Base-by-base conservation (phyloP, 2,113 vertebrate genomes). In the Ammospiza caudacuta region DNA sequence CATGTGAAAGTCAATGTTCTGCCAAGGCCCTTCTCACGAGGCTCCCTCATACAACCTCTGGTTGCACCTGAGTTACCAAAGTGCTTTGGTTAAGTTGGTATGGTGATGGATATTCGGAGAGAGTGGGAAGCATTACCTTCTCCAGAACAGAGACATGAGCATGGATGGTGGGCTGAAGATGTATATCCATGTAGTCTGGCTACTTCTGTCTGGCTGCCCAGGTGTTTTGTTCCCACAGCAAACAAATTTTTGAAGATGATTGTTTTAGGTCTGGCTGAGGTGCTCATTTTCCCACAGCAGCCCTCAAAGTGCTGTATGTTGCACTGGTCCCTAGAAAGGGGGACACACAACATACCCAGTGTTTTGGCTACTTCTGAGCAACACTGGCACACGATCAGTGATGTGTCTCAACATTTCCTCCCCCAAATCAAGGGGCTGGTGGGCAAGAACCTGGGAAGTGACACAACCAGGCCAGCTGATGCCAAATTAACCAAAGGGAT, bases 171-270 rank as follows among this genome's bases (percentile, higher is more conserved):
- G 29, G 22, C 33, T 87, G 74, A 46, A 84, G 23, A 31, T 21
- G 7, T 8, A 0, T n/a, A 8, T 55, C 27, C 5, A 4, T 0
- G 0, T n/a, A 29, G 25, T n/a, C 31, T 55, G 37, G 15, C 46
- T 73, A 4, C 14, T 69, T 8, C 9, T 20, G 29, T 79, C 37
- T 46, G 19, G 4, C 15, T 49, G 5, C 33, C 46, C 22, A 27
- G 18, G 5, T 57, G 12, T 54, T 68, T 52, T 9, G 17, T 81
- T 70, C 15, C 35, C 33, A 35, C 23, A 33, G 28, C 47, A 58
- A 63, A 58, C 11, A 46, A 33, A n/a, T 27, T 89, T 86, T 41
- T 72, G 73, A 41, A 63, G 44, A 9, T 33, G 16, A 8, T 54
- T 86, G 9, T 13, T 24, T 24, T 28, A 4, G 28, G 23, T 62